Base-by-base conservation (phyloP, 2,113 vertebrate species). In the Crotalus viridis region DNA sequence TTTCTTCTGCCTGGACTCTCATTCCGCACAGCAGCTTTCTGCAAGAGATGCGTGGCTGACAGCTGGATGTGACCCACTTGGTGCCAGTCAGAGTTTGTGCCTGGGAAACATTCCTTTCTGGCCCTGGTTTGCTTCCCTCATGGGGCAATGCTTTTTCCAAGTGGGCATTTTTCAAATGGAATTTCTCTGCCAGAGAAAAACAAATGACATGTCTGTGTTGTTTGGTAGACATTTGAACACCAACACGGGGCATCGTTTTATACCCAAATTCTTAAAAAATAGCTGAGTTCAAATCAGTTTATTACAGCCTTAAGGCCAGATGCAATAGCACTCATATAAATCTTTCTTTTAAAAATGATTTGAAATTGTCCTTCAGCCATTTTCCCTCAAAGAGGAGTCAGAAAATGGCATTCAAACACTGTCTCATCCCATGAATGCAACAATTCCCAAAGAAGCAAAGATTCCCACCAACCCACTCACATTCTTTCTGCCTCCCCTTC, bases 21-120 rank as follows among this genome's bases (percentile, higher is more conserved):
- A 7, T 69, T 24, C 57, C 0, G 0, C 28, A 91, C 39, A 8
- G 55, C 1, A 28, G 43, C 81, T 15, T 43, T 1, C 10, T 0
- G 64, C 0, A 61, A 52, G 0, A 8, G 87, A 89, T 19, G 33
- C 2, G 0, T 3, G 46, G 5, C 15, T 56, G 21, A 0, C 52
- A 0, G 5, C 10, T 87, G 2, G 59, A 43, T 26, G 51, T 81
- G 46, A 56, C n/a, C 0, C 3, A 1, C 57, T 91, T 0, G 12
- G 59, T 19, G 91, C 93, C 39, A 90, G 46, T 93, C 57, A 26
- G 64, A 89, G 87, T 89, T 89, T 87, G 86, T 0, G 22, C 39
- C 93, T 90, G 90, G 0, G 0, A 90, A 74, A 91, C 8, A 1
- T 90, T 95, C 93, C 95, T 95, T 93, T 81, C 89, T 94, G 22